Evolutionary conservation across 2,888 invertebrate genomes (phyloP).

Genomic region (Pheosia gnoma): DNA sequence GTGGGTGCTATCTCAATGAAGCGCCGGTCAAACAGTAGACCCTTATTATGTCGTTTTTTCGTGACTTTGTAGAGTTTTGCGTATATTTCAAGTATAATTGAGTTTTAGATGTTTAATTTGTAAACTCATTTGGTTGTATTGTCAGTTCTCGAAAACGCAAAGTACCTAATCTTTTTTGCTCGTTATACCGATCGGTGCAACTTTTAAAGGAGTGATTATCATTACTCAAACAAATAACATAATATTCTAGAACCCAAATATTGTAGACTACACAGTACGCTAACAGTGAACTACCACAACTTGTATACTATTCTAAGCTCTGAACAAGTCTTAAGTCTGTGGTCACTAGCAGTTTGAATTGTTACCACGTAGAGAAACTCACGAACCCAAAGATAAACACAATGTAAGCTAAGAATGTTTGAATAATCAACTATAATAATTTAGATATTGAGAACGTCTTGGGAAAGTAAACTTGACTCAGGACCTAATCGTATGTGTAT

Average conservation of each 20-base stretch:
- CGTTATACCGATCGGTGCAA: no score
- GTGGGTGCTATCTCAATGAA: slow-evolving; percentile 12
- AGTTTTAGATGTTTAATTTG: background rate
- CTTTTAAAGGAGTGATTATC: no score
- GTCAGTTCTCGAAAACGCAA: no score
- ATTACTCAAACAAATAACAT: no score
- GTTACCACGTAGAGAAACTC: slow-evolving; percentile 2
- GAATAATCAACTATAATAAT: background rate
- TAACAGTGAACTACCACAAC: background rate
- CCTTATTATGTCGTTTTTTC: slow-evolving; percentile 18
- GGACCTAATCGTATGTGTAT: background rate
- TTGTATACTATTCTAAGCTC: slow-evolving; percentile 5
- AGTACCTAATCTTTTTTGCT: no score
- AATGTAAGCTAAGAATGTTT: background rate
- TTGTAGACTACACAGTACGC: no score
- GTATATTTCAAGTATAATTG: slow-evolving; percentile 3
- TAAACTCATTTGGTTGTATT: no score
- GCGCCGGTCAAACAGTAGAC: slow-evolving; percentile 16
- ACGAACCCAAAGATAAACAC: slow-evolving; percentile 5
- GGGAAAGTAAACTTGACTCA: background rate
- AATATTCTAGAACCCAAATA: no score
- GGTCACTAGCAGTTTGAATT: slow-evolving; percentile 11
- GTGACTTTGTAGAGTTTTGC: slow-evolving; percentile 2
- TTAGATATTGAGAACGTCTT: background rate
- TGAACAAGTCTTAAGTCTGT: slow-evolving; percentile 6